Evolutionary conservation across 1,140 invertebrate genomes (phyloP).

Genomic region (Drosophila kanapiae): DNA sequence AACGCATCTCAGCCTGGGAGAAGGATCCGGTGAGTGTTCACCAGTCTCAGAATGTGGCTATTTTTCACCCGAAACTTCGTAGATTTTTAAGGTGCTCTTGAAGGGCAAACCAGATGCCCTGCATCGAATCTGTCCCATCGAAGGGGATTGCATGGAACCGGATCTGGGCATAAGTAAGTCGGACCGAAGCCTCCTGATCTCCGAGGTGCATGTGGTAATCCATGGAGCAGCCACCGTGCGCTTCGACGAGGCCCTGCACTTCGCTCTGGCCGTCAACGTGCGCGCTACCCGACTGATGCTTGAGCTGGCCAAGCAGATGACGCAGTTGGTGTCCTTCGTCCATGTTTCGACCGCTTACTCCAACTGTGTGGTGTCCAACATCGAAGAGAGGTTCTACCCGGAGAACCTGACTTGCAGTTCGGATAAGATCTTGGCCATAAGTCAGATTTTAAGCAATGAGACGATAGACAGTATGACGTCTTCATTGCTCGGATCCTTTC

Average conservation of each 20-base stretch:
- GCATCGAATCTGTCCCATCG: conserved; percentile 79
- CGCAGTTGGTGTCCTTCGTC: conserved; percentile 88
- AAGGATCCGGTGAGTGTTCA: conserved; percentile 79
- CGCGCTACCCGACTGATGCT: conserved; percentile 87
- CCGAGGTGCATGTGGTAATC: conserved; percentile 89
- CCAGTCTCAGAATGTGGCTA: conserved; percentile 51
- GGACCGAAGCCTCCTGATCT: conserved; percentile 80
- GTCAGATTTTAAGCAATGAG: conserved; percentile 86
- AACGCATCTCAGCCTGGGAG: conserved; percentile 88
- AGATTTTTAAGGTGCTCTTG: conserved; percentile 48
- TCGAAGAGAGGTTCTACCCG: conserved; percentile 91
- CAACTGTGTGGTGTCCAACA: conserved; percentile 88
- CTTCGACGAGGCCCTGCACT: conserved; percentile 92
- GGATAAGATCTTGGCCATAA: conserved; percentile 87
- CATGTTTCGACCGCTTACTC: conserved; percentile 91
- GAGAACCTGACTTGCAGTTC: conserved; percentile 87
- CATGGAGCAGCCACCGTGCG: conserved; percentile 93
- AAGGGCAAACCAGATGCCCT: conserved; percentile 15
- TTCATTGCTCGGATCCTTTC: conserved; percentile 89
- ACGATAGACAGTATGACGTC: conserved; percentile 88
- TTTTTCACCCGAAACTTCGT: neutral
- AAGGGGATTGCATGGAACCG: conserved; percentile 87
- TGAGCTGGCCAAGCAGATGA: conserved; percentile 89
- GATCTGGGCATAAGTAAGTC: conserved; percentile 89
- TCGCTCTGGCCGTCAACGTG: conserved; percentile 87